Percentiles rank a stretch among this genome's conserved stretches.
phyloP scores from a whole-genome alignment of 2,888 invertebrate species.

The Campaea margaritaria region DNA sequence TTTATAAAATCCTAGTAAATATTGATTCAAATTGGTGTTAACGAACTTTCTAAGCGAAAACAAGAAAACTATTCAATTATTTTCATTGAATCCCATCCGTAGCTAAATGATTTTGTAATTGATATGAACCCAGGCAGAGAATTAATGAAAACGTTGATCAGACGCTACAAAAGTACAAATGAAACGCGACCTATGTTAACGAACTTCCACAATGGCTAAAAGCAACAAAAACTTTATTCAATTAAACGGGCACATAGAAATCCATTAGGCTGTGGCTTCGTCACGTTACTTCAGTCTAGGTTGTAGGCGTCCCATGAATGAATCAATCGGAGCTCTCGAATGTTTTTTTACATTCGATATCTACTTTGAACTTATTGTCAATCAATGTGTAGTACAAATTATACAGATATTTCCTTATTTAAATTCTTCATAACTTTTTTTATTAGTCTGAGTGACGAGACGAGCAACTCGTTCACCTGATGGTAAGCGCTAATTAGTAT shows the following conservation, averaged over 20 bases:
- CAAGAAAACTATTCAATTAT: slow-evolving; percentile 21
- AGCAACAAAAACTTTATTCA: slow-evolving; percentile 18
- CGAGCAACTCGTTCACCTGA: too few relatives aligned
- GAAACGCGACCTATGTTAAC: background rate
- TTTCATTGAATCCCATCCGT: slow-evolving; percentile 21
- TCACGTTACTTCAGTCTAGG: background rate
- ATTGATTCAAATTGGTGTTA: slow-evolving; percentile 5
- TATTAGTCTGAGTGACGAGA: too few relatives aligned
- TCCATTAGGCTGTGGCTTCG: background rate
- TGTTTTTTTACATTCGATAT: background rate
- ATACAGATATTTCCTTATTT: background rate
- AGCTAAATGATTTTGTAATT: background rate
- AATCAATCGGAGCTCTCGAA: background rate
- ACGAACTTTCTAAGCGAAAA: slow-evolving; percentile 4
- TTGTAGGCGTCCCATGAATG: background rate
- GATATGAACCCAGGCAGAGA: background rate
- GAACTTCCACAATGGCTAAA: slow-evolving; percentile 17
- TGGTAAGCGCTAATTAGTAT: too few relatives aligned
- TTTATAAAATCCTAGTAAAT: background rate
- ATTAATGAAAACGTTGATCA: background rate
- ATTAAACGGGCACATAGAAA: slow-evolving; percentile 13
- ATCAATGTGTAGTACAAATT: background rate
- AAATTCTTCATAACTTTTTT: too few relatives aligned
- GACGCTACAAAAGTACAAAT: background rate
- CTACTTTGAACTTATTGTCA: background rate